Evolutionary conservation across 1,140 invertebrate species (phyloP).

Genomic region (Meloidogyne hapla): DNA sequence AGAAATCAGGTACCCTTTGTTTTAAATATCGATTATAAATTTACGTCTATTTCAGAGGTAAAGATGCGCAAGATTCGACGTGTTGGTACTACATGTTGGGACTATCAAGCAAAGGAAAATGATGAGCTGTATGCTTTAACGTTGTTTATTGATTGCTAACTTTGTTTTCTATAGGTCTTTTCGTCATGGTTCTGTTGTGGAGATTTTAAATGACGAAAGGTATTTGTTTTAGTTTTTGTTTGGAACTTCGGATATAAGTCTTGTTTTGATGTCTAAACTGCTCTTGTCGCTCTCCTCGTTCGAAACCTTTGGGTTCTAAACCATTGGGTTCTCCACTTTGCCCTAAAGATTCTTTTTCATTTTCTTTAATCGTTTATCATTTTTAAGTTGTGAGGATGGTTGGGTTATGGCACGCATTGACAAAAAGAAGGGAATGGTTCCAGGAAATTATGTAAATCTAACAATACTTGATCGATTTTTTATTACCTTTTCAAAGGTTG

Average conservation of each 20-base stretch:
- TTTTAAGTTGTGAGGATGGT: constrained; percentile 35
- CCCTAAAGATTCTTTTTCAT: too few relatives aligned
- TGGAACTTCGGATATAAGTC: too few relatives aligned
- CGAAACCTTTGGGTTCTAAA: too few relatives aligned
- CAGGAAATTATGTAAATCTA: constrained; percentile 20
- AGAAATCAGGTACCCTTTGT: neutral
- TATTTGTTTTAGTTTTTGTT: neutral
- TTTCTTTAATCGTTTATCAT: too few relatives aligned
- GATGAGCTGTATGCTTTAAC: constrained; percentile 25
- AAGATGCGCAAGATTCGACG: constrained; percentile 19
- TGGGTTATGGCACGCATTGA: constrained; percentile 31
- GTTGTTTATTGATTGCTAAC: neutral
- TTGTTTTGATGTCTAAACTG: too few relatives aligned
- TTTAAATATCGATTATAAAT: neutral
- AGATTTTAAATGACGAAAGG: constrained; percentile 33
- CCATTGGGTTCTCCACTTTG: too few relatives aligned
- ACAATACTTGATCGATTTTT: neutral
- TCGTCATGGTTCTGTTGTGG: constrained; percentile 31
- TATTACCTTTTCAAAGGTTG: neutral
- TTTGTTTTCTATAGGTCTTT: constrained; percentile 5
- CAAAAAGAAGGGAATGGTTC: constrained; percentile 31
- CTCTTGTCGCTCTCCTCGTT: too few relatives aligned
- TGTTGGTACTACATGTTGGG: constrained; percentile 27
- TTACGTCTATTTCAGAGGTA: neutral
- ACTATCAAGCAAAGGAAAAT: constrained; percentile 27